Evolutionary conservation across 2,888 invertebrate genomes (phyloP), one percentile per base, ranked within the genome.

Genomic region (Tetragonula carbonaria): DNA sequence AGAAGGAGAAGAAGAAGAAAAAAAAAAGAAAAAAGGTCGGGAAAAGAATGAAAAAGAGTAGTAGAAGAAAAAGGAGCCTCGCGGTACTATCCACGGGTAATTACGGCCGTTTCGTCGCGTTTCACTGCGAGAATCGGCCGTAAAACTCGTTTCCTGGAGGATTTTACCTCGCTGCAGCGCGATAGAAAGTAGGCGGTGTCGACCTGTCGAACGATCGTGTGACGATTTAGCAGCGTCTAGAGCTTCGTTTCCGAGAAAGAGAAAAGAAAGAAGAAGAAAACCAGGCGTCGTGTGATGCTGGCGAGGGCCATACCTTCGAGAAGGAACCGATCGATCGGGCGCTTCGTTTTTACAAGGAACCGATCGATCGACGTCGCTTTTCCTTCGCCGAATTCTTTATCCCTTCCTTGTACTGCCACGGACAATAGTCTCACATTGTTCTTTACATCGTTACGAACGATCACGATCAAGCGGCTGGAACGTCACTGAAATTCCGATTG

Each of bases 61-160:
- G 33, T 4, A 21, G 62, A 50, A 21, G 3, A 28, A 5, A 13
- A 21, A 18, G 4, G 50, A 72, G 76, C 71, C 65, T 57, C 76
- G 18, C 62, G 76, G 79, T 78, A 77, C 82, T 84, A 84, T 82
- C 70, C 78, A 62, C 87, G 75, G 66, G 84, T 86, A 87, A 88
- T 88, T 87, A 84, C 87, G 86, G 81, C 87, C 86, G 89, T 89
- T 89, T 89, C 89, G 87, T 86, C 84, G 87, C 88, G 84, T 82
- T 87, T 86, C 80, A 77, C 76, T 57, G 86, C 74, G 76, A 89
- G 86, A 89, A 89, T 89, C 84, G 84, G 72, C 55, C 76, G 87
- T 86, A 87, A 88, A 89, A 87, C 87, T 82, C 82, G 88, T 89
- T 88, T 82, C 89, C 89, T 50, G 65, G 84, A 72, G 80, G 81